These are phyloP conservation scores for Drosophila nigromelanica DNA, from an alignment of 1,140 invertebrate genomes.

Conservation along the genomic window DNA sequence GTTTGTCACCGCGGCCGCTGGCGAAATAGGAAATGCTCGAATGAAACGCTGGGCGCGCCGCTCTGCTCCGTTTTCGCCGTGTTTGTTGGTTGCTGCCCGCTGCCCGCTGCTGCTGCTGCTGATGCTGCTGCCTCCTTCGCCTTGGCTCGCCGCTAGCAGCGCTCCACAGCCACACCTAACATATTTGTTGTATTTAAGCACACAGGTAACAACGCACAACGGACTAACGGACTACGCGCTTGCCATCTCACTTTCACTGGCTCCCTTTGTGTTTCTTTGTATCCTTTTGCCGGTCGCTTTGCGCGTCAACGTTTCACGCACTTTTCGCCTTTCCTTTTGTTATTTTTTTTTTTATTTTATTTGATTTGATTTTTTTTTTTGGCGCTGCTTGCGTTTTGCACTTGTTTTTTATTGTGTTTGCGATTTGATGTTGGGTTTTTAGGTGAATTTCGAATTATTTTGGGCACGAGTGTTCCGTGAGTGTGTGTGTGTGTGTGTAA, in stretches of 20 bases:
- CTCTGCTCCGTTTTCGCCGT: constrained; percentile 7
- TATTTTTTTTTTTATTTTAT: constrained; percentile 3
- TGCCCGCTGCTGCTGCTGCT: constrained; percentile 4
- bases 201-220: not conserved
- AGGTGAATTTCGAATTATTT: constrained; percentile 16
- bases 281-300: constrained; percentile 16
- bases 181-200: constrained; percentile 16
- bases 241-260: constrained; percentile 37
- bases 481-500: constrained; percentile 19
- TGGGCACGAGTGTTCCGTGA: constrained; percentile 21
- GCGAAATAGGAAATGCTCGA: constrained; percentile 7
- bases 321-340: constrained; percentile 25
- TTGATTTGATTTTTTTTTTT: constrained; percentile 26
- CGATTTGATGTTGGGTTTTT: constrained; percentile 26
- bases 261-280: constrained; percentile 33
- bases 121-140: constrained; percentile 11
- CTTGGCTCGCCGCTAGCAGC: constrained; percentile 10
- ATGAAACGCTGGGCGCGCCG: constrained; percentile 3
- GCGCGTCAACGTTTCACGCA: constrained; percentile 37
- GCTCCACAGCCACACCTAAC: constrained; percentile 40
- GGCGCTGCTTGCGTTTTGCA: constrained; percentile 14
- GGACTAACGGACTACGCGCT: constrained; percentile 15
- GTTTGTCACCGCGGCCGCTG: constrained; percentile 37
- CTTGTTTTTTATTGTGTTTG: constrained; percentile 7
- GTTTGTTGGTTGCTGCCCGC: constrained; percentile 16